A percentile compares a stretch with the other conserved stretches of the same genome.
Evolutionary conservation across 2,797 vertebrate species (phyloP).

Genomic region (Myoxocephalus aenaeus): DNA sequence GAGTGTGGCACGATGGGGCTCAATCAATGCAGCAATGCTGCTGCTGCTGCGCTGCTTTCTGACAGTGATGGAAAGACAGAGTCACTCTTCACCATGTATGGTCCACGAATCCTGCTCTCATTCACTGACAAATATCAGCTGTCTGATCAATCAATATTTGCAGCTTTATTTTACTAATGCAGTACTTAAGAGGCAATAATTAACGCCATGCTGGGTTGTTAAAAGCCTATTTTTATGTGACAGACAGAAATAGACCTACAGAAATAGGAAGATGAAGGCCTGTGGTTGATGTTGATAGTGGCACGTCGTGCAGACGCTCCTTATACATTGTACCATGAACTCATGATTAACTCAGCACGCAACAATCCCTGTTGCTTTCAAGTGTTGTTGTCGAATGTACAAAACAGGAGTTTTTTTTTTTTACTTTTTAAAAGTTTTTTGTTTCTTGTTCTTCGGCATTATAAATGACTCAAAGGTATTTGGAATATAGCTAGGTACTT

Average conservation of each 20-base stretch:
- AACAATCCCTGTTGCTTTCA: conserved; percentile 44
- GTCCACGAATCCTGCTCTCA: conserved; percentile 66
- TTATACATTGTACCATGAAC: conserved; percentile 35
- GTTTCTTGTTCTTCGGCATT: not conserved
- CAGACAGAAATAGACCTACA: conserved; percentile 86
- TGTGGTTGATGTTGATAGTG: conserved; percentile 70
- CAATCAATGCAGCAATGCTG: conserved; percentile 64
- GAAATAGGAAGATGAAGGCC: conserved; percentile 82
- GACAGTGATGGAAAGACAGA: conserved; percentile 81
- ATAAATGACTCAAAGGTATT: not conserved
- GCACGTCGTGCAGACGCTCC: conserved; percentile 53
- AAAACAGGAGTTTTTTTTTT: conserved; percentile 20
- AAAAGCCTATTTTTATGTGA: conserved; percentile 89
- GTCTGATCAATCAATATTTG: conserved; percentile 85
- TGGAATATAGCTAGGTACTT: not conserved
- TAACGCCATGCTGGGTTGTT: conserved; percentile 83
- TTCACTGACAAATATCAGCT: conserved; percentile 76
- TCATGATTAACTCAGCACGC: conserved; percentile 23
- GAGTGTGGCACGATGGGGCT: conserved; percentile 62
- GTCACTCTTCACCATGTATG: conserved; percentile 66
- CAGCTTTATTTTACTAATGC: conserved; percentile 85
- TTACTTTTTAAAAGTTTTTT: not conserved
- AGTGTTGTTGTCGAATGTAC: conserved; percentile 19
- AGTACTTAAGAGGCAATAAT: conserved; percentile 82
- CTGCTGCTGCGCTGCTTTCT: conserved; percentile 66